A percentile compares a stretch with the other conserved stretches of the same genome.
Evolutionary conservation across 2,888 invertebrate genomes (phyloP).

Genomic region (Drosophila mayaguana): DNA sequence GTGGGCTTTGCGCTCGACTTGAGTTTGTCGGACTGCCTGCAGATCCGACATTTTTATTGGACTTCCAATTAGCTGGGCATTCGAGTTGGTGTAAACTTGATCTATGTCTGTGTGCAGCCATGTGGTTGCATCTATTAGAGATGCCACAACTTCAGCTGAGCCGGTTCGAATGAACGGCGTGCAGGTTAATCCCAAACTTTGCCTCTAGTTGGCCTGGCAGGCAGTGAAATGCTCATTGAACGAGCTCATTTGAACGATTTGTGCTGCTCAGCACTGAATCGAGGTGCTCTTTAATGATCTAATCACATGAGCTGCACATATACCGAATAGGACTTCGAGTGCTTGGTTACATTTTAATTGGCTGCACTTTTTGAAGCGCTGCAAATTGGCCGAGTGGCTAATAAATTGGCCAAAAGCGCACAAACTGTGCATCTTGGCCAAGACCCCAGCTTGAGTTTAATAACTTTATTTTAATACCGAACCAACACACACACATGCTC

Average conservation of each 20-base stretch:
- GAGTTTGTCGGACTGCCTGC: constrained; percentile 69
- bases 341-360: constrained; percentile 73
- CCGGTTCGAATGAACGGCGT: constrained; percentile 3
- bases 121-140: constrained; percentile 32
- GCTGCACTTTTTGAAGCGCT: constrained; percentile 57
- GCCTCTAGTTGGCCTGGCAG: too few relatives aligned
- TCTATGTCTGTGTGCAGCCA: constrained; percentile 53
- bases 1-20: constrained; percentile 76
- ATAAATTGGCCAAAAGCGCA: constrained; percentile 53
- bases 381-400: constrained; percentile 56
- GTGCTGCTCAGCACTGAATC: constrained; percentile 25
- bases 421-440: constrained; percentile 24
- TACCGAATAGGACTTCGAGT: constrained; percentile 59
- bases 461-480: constrained; percentile 55
- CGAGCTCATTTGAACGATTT: constrained; percentile 16
- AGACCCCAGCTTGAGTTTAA: constrained; percentile 39
- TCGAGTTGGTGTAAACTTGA: constrained; percentile 74
- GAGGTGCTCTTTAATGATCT: constrained; percentile 71
- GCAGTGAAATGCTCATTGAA: background rate
- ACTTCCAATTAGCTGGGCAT: constrained; percentile 79
- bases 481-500: constrained; percentile 2
- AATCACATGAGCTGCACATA: constrained; percentile 68
- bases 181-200: background rate
- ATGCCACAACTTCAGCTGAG: constrained; percentile 10
- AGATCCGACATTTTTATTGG: constrained; percentile 81